Evolutionary conservation across 2,113 vertebrate species (phyloP), one percentile per base, ranked within the genome.

Genomic region (Symphodus melops): DNA sequence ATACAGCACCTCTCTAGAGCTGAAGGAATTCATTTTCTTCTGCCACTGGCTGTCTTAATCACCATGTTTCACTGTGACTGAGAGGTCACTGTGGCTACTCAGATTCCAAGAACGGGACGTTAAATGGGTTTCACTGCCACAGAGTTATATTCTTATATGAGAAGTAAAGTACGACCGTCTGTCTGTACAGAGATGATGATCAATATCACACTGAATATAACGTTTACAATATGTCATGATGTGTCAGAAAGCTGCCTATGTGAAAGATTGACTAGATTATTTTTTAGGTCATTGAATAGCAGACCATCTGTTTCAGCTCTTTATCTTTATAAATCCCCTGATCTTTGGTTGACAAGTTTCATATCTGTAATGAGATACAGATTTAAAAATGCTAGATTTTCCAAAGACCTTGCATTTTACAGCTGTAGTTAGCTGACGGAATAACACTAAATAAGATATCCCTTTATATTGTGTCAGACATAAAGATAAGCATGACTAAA

Each of bases 21-120:
- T 87, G 78, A 77, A 91, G 88, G 87, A 95, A 95, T 95, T 94
- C 92, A 94, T 96, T 95, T 94, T 94, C 93, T 94, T 95, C 92
- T 92, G 84, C 82, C 81, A 85, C 16, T 85, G 88, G 87, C 88
- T 84, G 86, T 90, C 91, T 84, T 94, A 95, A 94, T 95, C 93
- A 93, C 91, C 88, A 79, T 89, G 86, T 88, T 87, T 94, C 81
- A 92, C 82, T 90, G 86, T 91, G 90, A 94, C 90, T 90, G 83
- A 94, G 93, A 91, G 91, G 91, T 91, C 86, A 86, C 92, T 89
- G 90, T 86, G 79, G 77, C 80, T 70, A 88, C 89, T 90, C 83
- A 86, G 89, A 91, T 75, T 91, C 87, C 61, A 57, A 49, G 58
- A 80, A 75, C 61, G 25, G 36, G 23, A 73, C 66, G 58, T 68